Evolutionary conservation across 2,888 invertebrate species (phyloP), one percentile per base, ranked within the genome.

Genomic region (Uropetala carovei): DNA sequence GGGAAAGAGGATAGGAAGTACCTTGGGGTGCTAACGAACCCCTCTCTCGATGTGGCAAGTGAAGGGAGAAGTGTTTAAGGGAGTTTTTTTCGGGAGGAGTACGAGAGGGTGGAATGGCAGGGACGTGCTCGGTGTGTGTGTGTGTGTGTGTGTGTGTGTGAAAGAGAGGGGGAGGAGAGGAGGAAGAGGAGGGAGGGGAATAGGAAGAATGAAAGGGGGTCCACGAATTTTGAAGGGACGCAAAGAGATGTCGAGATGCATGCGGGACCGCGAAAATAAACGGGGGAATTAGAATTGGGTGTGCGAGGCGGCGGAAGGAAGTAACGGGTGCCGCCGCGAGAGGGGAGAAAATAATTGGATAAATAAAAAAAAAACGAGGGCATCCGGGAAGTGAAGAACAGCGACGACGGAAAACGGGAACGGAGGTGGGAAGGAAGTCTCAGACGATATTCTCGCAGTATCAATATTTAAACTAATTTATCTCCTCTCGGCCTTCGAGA

Each of bases 381-480:
- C 43, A 43, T 43, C 43, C 43, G 43, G 64, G 2, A 64, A 64
- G 16, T 18, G 27, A 75, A 75, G 27, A 75, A 68, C 18, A 10
- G 9, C 64, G 18, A 9, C 68, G 68, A 18, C 4, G 68, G 68
- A 22, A 22, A n/a, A 27, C 75, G 13, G 68, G 68, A 75, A 27
- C 75, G 22, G 27, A 13, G 11, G 75, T 43, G 43, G 43, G 43
- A n/a, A 75, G 22, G 75, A 27, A 10, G 22, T 27, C 22, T 75
- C 75, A 10, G 75, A 75, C 75, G 75, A 75, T 27, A 75, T 22
- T 13, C 75, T 75, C 75, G 13, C 27, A 27, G 75, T 75, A 27
- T 75, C 75, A 75, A 75, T 75, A 75, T 75, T 75, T 75, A 75
- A 75, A 75, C 75, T 75, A 75, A 75, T n/a, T 75, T 75, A 22